Evolutionary conservation across 2,888 invertebrate species (phyloP).

Genomic region (Microplitis manilae): DNA sequence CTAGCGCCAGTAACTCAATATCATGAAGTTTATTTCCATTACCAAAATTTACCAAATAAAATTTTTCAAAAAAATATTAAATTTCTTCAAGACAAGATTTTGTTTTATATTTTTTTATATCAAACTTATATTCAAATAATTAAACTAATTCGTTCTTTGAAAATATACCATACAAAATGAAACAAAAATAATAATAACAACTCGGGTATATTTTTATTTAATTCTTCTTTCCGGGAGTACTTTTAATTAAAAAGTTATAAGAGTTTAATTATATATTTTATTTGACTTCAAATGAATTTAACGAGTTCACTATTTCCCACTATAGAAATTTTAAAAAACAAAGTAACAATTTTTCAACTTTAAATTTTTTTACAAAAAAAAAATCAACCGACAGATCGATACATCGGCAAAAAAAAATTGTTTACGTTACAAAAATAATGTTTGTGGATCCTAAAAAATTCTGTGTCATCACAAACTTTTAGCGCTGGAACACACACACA

Average conservation of each 20-base stretch:
- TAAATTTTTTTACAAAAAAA: not conserved
- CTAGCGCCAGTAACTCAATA: not conserved
- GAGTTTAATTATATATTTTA: conserved; percentile 1
- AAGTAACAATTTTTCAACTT: not conserved
- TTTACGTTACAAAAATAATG: conserved; percentile 5
- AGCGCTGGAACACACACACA: not conserved
- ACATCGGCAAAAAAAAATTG: not conserved
- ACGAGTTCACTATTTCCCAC: not conserved
- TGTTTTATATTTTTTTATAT: not conserved
- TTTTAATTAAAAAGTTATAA: conserved; percentile 1
- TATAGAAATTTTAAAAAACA: not conserved
- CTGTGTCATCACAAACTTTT: conserved; percentile 7
- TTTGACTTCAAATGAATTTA: not conserved
- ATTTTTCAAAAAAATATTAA: not conserved
- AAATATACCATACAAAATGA: not conserved
- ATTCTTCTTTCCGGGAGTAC: not conserved
- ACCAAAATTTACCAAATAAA: too few species aligned
- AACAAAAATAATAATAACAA: not conserved
- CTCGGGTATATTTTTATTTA: not conserved
- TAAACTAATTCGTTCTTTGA: not conserved
- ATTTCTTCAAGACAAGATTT: not conserved
- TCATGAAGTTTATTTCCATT: too few species aligned
- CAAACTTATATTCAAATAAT: not conserved
- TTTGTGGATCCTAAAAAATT: not conserved
- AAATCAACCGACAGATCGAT: not conserved